Percentiles rank a stretch among this genome's conserved stretches.
Conservation (phyloP, 2,797 vertebrate genomes). For the Phrynocephalus forsythii region DNA sequence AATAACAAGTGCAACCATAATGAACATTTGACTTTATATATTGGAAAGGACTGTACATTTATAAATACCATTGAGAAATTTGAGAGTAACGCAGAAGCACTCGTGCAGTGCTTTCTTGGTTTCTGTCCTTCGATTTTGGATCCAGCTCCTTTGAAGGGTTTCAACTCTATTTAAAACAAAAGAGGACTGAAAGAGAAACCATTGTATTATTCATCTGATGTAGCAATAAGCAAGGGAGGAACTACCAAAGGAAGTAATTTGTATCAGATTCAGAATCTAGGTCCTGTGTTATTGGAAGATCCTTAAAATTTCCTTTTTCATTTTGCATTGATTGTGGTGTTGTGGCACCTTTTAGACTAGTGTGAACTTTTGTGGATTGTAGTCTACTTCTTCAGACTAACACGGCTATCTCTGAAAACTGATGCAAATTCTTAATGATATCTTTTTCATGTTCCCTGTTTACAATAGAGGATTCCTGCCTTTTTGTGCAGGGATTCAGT, state of each 20-base stretch:
- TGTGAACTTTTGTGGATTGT: too few relatives aligned
- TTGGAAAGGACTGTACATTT: background rate
- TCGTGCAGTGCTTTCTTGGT: too few relatives aligned
- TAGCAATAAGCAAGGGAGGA: slow-evolving; percentile 48
- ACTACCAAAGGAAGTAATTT: slow-evolving; percentile 58
- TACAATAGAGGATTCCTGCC: slow-evolving; percentile 40
- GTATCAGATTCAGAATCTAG: slow-evolving; percentile 24
- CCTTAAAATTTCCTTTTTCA: slow-evolving; percentile 64
- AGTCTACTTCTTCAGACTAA: too few relatives aligned
- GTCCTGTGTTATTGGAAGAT: slow-evolving; percentile 28
- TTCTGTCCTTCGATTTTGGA: background rate
- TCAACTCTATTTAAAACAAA: slow-evolving; percentile 4
- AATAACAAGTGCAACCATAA: background rate
- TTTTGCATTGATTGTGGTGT: slow-evolving; percentile 56
- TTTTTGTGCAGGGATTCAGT: slow-evolving; percentile 37
- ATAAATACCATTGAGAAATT: background rate
- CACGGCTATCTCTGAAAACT: too few relatives aligned
- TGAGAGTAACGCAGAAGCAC: background rate
- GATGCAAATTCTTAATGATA: slow-evolving; percentile 37
- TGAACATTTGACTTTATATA: background rate
- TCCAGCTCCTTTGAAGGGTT: background rate
- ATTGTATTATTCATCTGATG: slow-evolving; percentile 52
- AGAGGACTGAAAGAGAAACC: slow-evolving; percentile 11
- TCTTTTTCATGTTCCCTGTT: slow-evolving; percentile 14
- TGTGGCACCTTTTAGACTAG: too few relatives aligned